Percentiles rank a stretch among this genome's conserved stretches.
These are phyloP conservation scores for Megathymus violae DNA, from an alignment of 1,140 invertebrate species.

Conservation along the genomic window DNA sequence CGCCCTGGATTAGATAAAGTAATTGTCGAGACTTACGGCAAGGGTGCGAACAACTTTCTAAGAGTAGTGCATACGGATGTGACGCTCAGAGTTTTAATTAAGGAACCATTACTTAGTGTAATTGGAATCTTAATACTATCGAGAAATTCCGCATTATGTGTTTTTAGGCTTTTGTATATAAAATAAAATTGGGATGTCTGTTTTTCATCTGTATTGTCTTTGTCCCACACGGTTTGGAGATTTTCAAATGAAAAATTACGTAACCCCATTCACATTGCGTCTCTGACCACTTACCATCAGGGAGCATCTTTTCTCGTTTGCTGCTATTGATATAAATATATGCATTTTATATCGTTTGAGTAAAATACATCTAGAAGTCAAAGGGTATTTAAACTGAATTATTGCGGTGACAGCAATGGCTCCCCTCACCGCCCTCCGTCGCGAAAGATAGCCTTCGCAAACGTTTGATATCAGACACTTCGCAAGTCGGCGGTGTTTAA, in stretches of 20 bases:
- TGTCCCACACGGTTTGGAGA: no score
- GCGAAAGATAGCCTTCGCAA: constrained; percentile 3
- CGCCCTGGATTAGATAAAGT: background rate
- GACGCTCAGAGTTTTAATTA: background rate
- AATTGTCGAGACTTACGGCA: background rate
- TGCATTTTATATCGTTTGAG: background rate
- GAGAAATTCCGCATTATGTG: no score
- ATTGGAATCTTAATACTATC: no score
- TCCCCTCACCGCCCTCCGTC: background rate
- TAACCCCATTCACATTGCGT: no score
- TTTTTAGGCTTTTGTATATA: no score
- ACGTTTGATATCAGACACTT: background rate
- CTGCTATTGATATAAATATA: background rate
- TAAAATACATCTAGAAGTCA: background rate
- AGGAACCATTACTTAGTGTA: background rate
- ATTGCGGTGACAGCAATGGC: background rate
- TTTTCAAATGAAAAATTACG: no score
- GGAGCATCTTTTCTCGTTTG: no score
- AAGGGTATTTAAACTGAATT: constrained; percentile 8
- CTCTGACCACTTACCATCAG: no score
- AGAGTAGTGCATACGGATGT: background rate
- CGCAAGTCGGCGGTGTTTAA: background rate
- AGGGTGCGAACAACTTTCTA: background rate
- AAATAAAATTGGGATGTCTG: no score
- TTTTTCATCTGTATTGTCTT: no score